Percentiles rank a stretch among this genome's conserved stretches.
These are phyloP conservation scores for Drosophila subobscura DNA, from an alignment of 1,140 invertebrate species.

Conservation along the genomic window DNA sequence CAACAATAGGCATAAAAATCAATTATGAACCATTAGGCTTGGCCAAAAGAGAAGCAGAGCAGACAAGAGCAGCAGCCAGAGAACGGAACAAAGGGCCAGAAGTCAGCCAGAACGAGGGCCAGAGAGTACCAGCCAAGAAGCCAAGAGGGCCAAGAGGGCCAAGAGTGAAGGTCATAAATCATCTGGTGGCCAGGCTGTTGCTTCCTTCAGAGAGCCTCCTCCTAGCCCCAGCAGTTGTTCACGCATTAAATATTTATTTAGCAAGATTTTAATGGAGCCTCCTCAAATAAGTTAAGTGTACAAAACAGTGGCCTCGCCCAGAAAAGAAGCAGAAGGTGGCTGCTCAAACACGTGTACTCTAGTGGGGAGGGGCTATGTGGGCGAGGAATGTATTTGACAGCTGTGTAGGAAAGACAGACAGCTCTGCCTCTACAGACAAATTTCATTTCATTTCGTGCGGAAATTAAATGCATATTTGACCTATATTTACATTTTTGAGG, in stretches of 20 bases:
- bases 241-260: constrained; percentile 80
- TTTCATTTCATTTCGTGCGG: constrained; percentile 73
- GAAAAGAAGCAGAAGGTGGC: constrained; percentile 39
- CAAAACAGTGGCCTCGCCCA: constrained; percentile 35
- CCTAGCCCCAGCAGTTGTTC: constrained; percentile 61
- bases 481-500: constrained; percentile 68
- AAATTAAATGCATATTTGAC: constrained; percentile 80
- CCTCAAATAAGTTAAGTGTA: constrained; percentile 70
- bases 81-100: constrained; percentile 35
- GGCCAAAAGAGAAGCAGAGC: constrained; percentile 30
- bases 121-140: neutral
- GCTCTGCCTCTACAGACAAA: constrained; percentile 51
- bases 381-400: constrained; percentile 59
- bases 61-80: neutral
- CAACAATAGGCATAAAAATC: constrained; percentile 79
- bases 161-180: constrained; percentile 66
- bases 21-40: constrained; percentile 76
- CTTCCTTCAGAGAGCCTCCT: constrained; percentile 28
- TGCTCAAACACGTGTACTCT: constrained; percentile 50
- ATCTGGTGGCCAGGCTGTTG: constrained; percentile 70
- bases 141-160: constrained; percentile 9
- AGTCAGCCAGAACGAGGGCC: neutral
- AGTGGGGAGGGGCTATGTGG: neutral
- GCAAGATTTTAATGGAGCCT: constrained; percentile 77
- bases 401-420: constrained; percentile 34